These are phyloP conservation scores for Orthonychiurus folsomi DNA, from an alignment of 2,888 invertebrate genomes.

Conservation along the genomic window DNA sequence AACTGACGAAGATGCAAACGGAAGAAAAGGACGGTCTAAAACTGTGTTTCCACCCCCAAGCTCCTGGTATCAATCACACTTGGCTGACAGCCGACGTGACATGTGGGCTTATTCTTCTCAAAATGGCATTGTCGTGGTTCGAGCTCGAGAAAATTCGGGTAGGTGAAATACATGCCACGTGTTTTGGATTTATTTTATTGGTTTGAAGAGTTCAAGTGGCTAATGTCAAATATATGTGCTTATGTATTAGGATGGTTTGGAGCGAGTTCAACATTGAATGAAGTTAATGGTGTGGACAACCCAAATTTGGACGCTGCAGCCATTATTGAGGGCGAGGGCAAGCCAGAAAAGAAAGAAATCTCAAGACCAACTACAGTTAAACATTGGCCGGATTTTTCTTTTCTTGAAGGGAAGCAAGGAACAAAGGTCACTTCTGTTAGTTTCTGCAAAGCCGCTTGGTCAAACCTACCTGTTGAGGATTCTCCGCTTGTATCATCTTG, in stretches of 20 bases:
- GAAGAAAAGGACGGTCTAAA: no score
- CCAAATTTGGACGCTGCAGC: no score
- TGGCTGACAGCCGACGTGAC: constrained; percentile 25
- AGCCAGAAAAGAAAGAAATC: background rate
- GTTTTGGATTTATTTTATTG: no score
- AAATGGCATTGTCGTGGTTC: constrained; percentile 26
- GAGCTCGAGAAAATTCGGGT: no score
- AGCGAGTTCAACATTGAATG: no score
- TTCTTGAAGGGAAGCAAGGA: constrained; percentile 24
- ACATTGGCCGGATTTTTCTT: constrained; percentile 28
- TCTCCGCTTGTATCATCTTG: constrained; percentile 33
- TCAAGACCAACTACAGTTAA: background rate
- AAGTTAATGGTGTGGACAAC: no score
- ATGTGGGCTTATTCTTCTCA: constrained; percentile 35
- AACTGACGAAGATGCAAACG: background rate
- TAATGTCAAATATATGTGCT: no score
- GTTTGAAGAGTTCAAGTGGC: no score
- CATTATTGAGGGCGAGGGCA: no score
- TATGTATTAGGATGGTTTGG: no score
- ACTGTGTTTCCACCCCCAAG: background rate
- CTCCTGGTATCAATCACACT: constrained; percentile 16
- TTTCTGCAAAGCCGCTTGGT: constrained; percentile 25
- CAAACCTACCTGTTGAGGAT: constrained; percentile 22
- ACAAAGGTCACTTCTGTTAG: constrained; percentile 25
- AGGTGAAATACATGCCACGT: background rate